These are phyloP conservation scores for Cremastobaeus sp. DNA, from an alignment of 2,888 invertebrate species.

Conservation along the genomic window DNA sequence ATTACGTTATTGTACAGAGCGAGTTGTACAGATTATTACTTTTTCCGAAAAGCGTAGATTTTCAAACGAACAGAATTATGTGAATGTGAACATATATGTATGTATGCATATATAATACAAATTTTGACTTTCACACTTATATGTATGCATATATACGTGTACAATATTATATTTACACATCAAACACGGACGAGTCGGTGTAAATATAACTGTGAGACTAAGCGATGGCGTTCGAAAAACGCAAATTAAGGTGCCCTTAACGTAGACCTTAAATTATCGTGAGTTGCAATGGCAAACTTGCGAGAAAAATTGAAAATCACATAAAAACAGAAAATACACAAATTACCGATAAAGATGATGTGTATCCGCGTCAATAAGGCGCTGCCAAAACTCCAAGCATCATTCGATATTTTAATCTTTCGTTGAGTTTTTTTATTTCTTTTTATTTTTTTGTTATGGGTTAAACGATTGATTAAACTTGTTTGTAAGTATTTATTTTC, in stretches of 20 bases:
- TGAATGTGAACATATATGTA: constrained; percentile 2
- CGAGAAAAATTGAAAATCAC: constrained; percentile 1
- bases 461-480: too few relatives aligned
- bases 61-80: constrained; percentile 8
- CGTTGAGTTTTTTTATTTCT: too few relatives aligned
- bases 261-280: constrained; percentile 19
- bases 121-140: neutral
- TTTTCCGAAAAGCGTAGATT: constrained; percentile 9
- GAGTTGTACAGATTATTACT: constrained; percentile 35
- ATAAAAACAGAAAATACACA: neutral
- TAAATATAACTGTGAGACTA: constrained; percentile 37
- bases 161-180: constrained; percentile 32
- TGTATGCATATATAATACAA: constrained; percentile 22
- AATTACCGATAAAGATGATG: constrained; percentile 1
- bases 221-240: constrained; percentile 42
- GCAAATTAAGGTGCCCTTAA: constrained; percentile 55
- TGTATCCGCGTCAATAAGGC: neutral
- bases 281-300: constrained; percentile 1
- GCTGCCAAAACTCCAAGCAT: constrained; percentile 27
- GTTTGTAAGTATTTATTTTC: constrained; percentile 38
- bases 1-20: constrained; percentile 52
- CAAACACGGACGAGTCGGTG: constrained; percentile 12
- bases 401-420: constrained; percentile 1
- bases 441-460: too few relatives aligned
- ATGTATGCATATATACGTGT: constrained; percentile 10